Evolutionary conservation across 2,797 vertebrate species (phyloP).

Genomic region (Crocodylus rhombifer): DNA sequence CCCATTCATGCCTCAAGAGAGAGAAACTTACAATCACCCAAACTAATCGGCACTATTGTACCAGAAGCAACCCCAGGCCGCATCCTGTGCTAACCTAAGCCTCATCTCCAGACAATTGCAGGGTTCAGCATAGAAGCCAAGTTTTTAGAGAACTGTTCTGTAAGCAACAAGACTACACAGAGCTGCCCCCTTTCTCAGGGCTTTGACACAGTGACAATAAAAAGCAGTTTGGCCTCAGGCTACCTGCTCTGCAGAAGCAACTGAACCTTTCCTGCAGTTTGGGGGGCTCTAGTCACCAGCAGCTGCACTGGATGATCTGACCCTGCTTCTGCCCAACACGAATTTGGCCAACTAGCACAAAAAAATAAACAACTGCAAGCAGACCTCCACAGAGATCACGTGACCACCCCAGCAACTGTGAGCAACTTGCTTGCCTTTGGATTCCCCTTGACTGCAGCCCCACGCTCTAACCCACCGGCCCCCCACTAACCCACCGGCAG

Average conservation of each 20-base stretch:
- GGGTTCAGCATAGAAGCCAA: rapidly evolving
- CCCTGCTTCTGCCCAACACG: background rate
- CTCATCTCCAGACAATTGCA: rapidly evolving
- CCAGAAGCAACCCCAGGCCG: rapidly evolving
- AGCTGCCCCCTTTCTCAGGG: rapidly evolving
- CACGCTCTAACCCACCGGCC: too few species aligned
- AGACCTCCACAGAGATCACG: background rate
- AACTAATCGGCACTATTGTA: rapidly evolving
- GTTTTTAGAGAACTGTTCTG: rapidly evolving
- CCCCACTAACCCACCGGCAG: background rate
- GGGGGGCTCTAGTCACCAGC: background rate
- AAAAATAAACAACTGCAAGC: background rate
- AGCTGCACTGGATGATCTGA: background rate
- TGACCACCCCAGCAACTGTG: background rate
- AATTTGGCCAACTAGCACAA: background rate
- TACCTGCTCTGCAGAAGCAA: background rate
- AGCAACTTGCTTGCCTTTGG: background rate
- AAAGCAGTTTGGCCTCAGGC: too few species aligned
- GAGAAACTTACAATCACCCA: too few species aligned
- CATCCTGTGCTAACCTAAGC: rapidly evolving
- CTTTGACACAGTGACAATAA: rapidly evolving
- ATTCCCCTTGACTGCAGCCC: background rate
- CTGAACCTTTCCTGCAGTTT: background rate
- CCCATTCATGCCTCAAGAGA: rapidly evolving
- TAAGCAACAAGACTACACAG: rapidly evolving